Evolutionary conservation across 2,113 vertebrate species (phyloP).

Genomic region (Halichoerus grypus): DNA sequence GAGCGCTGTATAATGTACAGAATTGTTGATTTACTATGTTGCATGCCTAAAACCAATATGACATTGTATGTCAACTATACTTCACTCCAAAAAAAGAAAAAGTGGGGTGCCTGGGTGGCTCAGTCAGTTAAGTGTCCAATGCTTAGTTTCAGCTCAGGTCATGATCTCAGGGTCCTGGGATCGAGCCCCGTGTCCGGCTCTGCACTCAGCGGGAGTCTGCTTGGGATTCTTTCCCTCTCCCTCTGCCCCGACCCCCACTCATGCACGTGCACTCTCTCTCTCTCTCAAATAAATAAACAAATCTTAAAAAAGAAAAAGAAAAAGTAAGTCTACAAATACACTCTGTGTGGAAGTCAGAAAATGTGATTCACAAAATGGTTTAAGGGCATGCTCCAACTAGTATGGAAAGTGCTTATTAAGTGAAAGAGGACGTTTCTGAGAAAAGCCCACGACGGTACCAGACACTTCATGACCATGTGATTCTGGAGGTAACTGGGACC

Average conservation of each 20-base stretch:
- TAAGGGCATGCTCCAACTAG: background rate
- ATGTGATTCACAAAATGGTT: background rate
- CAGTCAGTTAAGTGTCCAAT: no score
- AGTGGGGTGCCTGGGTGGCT: no score
- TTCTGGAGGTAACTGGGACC: background rate
- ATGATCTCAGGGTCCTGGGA: no score
- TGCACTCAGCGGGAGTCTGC: no score
- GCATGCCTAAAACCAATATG: background rate
- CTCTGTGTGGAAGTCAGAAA: background rate
- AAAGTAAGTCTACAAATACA: background rate
- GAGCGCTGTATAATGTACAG: rapidly evolving
- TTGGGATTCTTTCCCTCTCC: no score
- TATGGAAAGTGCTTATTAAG: background rate
- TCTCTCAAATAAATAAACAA: no score
- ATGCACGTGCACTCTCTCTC: no score
- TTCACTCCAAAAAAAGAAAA: background rate
- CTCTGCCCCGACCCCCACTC: no score
- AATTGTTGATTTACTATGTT: background rate
- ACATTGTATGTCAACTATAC: background rate
- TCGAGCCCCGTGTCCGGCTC: no score
- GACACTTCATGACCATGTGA: background rate
- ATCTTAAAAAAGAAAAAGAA: no score
- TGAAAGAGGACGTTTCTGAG: background rate
- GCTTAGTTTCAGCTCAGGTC: no score
- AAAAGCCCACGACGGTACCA: background rate